phyloP scores from a whole-genome alignment of 2,888 invertebrate species.

The Achlya flavicornis region DNA sequence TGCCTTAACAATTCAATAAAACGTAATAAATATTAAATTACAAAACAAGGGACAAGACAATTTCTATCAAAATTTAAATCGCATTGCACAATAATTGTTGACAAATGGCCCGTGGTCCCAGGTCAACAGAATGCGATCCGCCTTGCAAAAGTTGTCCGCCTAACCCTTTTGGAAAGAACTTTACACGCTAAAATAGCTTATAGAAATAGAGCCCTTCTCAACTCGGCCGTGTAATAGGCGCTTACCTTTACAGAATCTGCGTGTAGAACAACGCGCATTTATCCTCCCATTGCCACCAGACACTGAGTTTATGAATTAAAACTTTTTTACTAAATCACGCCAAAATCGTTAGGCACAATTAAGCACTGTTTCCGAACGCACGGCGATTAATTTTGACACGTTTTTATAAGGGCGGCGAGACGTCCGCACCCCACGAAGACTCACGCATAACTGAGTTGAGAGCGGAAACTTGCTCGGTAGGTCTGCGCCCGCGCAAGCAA shows the following conservation, averaged over 20 bases:
- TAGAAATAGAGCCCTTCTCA: constrained; percentile 57
- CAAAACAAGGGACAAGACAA: constrained; percentile 41
- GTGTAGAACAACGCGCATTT: constrained; percentile 45
- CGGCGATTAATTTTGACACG: constrained; percentile 57
- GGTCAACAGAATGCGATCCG: constrained; percentile 62
- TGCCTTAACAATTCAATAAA: constrained; percentile 29
- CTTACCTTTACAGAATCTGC: constrained; percentile 68
- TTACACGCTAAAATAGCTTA: constrained; percentile 47
- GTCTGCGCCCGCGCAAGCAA: constrained; percentile 68
- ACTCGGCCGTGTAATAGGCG: constrained; percentile 48
- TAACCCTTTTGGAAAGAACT: constrained; percentile 62
- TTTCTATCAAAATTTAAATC: constrained; percentile 40
- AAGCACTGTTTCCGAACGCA: constrained; percentile 70
- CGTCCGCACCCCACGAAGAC: constrained; percentile 58
- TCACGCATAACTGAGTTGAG: constrained; percentile 63
- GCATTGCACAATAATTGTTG: constrained; percentile 63
- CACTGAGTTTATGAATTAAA: constrained; percentile 48
- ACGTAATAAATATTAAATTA: constrained; percentile 37
- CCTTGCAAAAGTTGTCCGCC: constrained; percentile 64
- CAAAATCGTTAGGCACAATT: constrained; percentile 65
- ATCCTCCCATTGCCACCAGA: constrained; percentile 57
- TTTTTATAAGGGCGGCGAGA: constrained; percentile 32
- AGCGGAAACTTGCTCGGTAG: constrained; percentile 66
- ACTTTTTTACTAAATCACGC: constrained; percentile 47
- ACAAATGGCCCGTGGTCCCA: constrained; percentile 57